Evolutionary conservation across 2,113 vertebrate genomes (phyloP), one percentile per base, ranked within the genome.

Genomic region (Myodes glareolus): DNA sequence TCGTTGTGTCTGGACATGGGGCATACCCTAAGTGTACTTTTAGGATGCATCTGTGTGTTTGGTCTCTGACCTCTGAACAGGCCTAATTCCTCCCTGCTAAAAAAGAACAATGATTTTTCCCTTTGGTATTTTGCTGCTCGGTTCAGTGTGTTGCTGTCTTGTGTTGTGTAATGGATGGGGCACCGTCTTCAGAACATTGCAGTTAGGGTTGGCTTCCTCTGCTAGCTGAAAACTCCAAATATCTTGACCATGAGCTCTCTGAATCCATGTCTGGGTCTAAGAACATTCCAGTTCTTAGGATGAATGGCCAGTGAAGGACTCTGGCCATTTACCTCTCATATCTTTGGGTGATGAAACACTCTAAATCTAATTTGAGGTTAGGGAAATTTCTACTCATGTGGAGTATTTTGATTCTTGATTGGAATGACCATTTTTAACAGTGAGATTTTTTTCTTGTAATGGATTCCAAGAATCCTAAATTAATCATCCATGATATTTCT

Each of bases 361-460:
- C 23, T 58, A 42, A 88, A 90, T 42, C 39, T 67, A 80, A 95
- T 88, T 92, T 88, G 75, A 92, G 31, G 31, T 87, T 7, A 86
- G 39, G 47, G 75, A 89, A 77, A 45, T 55, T 45, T 93, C 33
- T 92, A n/a, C 95, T 84, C 21, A 81, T n/a, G 0, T 17, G 23
- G 85, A 73, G 63, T 86, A 76, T 68, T 92, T 96, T 45, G 63
- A 47, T 80, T 58, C 42, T 16, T 90, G 47, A 80, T 94, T 90
- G 88, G 27, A 90, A 58, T 72, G n/a, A 94, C 27, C 61, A 84
- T 93, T 96, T 97, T 88, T 17, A 87, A 91, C 87, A 67, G 50
- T 67, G 7, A 76, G 33, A 9, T 55, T 61, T 61, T 93, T 65
- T 88, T 92, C 23, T 92, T 73, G 33, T 61, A 90, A 52, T 45